A percentile compares a stretch with the other conserved stretches of the same genome.
phyloP scores from a whole-genome alignment of 1,140 invertebrate genomes.

The Hylaeus anthracinus region DNA sequence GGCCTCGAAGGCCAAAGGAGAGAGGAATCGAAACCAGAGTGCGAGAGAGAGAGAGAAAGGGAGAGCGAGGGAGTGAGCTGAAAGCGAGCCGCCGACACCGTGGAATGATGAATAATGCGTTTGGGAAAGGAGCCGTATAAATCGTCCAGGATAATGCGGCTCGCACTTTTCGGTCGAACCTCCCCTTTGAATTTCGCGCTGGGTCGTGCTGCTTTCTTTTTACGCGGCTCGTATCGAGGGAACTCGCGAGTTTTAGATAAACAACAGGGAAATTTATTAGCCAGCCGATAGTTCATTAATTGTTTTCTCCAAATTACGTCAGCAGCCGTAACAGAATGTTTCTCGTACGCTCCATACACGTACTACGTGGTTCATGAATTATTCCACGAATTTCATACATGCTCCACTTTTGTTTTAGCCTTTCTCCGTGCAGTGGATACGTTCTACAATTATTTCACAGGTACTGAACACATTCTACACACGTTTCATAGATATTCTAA shows the following conservation, averaged over 20 bases:
- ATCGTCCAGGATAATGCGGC: conserved; percentile 59
- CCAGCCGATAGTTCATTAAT: conserved; percentile 20
- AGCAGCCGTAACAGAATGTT: no score
- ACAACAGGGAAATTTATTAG: conserved; percentile 33
- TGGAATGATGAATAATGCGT: conserved; percentile 70
- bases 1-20: conserved; percentile 3
- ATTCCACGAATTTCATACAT: no score
- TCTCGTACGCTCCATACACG: no score
- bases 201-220: conserved; percentile 29
- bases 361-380: no score
- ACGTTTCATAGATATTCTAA: no score
- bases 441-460: no score
- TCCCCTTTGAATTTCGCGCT: conserved; percentile 10
- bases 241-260: conserved; percentile 11
- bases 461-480: no score
- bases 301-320: not conserved
- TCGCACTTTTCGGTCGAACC: conserved; percentile 39
- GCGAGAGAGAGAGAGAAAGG: conserved; percentile 1
- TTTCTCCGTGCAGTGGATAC: no score
- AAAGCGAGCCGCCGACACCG: conserved; percentile 67
- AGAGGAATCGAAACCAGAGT: not conserved
- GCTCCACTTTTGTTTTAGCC: no score
- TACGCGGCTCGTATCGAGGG: conserved; percentile 1
- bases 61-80: conserved; percentile 31
- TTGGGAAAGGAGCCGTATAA: conserved; percentile 68